Evolutionary conservation across 2,888 invertebrate genomes (phyloP).

Genomic region (Apoderus coryli): DNA sequence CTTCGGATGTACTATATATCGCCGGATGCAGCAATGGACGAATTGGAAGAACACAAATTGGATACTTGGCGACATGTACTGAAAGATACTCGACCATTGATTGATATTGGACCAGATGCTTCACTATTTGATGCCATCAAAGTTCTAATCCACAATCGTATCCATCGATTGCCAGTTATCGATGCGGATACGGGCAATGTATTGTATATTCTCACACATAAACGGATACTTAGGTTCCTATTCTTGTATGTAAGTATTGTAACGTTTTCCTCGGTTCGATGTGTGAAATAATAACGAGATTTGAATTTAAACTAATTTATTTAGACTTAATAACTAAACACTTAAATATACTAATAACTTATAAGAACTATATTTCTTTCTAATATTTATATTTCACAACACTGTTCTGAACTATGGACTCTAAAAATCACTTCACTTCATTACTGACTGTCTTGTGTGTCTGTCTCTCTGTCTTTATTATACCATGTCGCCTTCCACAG

Average conservation of each 20-base stretch:
- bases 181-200: slow-evolving; percentile 92
- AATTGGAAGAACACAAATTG: slow-evolving; percentile 90
- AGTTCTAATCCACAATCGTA: slow-evolving; percentile 78
- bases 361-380: too few species aligned
- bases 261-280: too few species aligned
- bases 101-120: slow-evolving; percentile 84
- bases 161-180: slow-evolving; percentile 94
- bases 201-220: slow-evolving; percentile 95
- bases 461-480: too few species aligned
- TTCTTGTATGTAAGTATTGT: slow-evolving; percentile 93
- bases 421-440: too few species aligned
- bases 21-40: slow-evolving; percentile 85
- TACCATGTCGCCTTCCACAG: too few species aligned
- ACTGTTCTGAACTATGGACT: too few species aligned
- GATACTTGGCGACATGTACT: slow-evolving; percentile 93
- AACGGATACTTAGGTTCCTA: slow-evolving; percentile 92
- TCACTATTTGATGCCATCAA: slow-evolving; percentile 89
- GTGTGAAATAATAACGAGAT: too few species aligned
- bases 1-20: slow-evolving; percentile 95
- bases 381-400: too few species aligned
- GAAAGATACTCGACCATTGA: slow-evolving; percentile 73
- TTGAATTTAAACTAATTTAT: too few species aligned
- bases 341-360: too few species aligned
- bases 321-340: too few species aligned
- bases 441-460: too few species aligned